Evolutionary conservation across 2,113 vertebrate species (phyloP).

Genomic region (Thermophis baileyi): DNA sequence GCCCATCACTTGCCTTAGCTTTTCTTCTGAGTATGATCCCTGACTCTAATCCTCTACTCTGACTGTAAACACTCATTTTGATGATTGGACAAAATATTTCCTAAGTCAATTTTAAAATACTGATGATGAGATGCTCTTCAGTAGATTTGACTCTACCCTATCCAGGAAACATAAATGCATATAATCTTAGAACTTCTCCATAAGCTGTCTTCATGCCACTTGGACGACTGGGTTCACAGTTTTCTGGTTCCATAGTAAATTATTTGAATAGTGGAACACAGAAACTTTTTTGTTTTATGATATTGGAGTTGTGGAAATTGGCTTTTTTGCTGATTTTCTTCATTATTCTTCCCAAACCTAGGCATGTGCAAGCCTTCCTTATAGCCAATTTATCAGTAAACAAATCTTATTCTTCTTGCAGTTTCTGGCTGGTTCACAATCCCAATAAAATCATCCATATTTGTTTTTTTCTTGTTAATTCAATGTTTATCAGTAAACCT

Average conservation of each 20-base stretch:
- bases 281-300: not conserved
- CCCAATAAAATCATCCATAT: not conserved
- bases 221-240: not conserved
- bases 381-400: not conserved
- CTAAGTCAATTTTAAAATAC: not conserved
- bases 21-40: not conserved
- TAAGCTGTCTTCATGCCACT: not conserved
- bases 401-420: not conserved
- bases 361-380: not conserved
- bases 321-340: not conserved
- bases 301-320: not conserved
- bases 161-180: not conserved
- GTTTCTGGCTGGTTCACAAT: not conserved
- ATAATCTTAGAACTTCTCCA: not conserved
- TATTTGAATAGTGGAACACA: not conserved
- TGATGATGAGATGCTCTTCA: not conserved
- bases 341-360: not conserved
- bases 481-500: not conserved
- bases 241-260: not conserved
- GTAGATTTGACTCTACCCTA: not conserved
- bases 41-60: not conserved
- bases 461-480: not conserved
- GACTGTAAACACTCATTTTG: not conserved
- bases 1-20: not conserved
- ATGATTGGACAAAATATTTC: not conserved